A percentile compares a stretch with the other conserved stretches of the same genome.
Evolutionary conservation across 2,113 vertebrate genomes (phyloP).

Genomic region (Galeopterus variegatus): DNA sequence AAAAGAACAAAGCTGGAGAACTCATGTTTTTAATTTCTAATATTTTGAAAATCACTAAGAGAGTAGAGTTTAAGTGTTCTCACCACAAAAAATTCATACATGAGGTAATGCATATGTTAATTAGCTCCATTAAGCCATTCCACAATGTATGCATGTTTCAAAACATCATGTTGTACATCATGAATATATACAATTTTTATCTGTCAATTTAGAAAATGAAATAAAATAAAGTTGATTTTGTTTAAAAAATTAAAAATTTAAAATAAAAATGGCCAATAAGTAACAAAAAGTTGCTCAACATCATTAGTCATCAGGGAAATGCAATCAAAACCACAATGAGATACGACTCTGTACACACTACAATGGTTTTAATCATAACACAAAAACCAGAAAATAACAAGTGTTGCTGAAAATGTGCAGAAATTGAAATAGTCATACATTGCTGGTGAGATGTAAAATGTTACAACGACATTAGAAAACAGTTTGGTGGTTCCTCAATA

Average conservation of each 20-base stretch:
- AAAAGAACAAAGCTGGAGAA: slow-evolving; percentile 25
- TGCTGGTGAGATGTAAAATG: background rate
- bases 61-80: background rate
- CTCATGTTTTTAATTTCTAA: background rate
- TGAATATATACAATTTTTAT: background rate
- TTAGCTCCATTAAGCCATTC: background rate
- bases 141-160: background rate
- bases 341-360: background rate
- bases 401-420: background rate
- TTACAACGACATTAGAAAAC: background rate
- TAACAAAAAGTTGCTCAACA: background rate
- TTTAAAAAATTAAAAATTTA: background rate
- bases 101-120: background rate
- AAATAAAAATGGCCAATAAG: background rate
- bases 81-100: background rate
- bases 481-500: background rate
- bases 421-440: background rate
- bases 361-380: background rate
- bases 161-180: background rate
- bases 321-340: background rate
- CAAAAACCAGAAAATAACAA: background rate
- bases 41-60: background rate
- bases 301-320: background rate
- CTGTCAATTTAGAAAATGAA: background rate
- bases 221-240: background rate